phyloP scores from a whole-genome alignment of 2,797 vertebrate species.

The Taenioides sp. region DNA sequence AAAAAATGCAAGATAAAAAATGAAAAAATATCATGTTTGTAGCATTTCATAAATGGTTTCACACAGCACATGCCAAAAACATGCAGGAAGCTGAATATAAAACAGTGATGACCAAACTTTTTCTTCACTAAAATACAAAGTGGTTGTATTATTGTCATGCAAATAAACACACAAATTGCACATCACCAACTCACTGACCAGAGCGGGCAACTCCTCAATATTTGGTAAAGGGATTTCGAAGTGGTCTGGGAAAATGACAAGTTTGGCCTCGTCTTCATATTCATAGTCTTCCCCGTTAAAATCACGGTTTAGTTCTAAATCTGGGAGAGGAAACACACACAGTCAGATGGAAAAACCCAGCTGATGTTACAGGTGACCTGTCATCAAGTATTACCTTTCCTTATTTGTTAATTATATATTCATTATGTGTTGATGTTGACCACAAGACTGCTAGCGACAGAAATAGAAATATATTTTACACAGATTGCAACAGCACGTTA shows the following conservation, averaged over 20 bases:
- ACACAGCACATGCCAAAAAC: not conserved
- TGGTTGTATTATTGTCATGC: slow-evolving; percentile 54
- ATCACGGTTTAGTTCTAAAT: slow-evolving; percentile 93
- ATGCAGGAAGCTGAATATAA: slow-evolving; percentile 1
- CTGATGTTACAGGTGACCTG: not conserved
- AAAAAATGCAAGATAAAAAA: too few species aligned
- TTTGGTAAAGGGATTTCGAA: slow-evolving; percentile 98
- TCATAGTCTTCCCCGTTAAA: slow-evolving; percentile 95
- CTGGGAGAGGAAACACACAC: slow-evolving; percentile 76
- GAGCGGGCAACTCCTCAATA: slow-evolving; percentile 96
- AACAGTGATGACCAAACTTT: not conserved
- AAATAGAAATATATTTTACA: slow-evolving; percentile 5
- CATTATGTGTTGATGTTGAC: slow-evolving; percentile 10
- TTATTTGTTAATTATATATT: too few species aligned
- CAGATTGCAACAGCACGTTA: slow-evolving; percentile 20
- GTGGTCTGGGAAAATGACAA: slow-evolving; percentile 99
- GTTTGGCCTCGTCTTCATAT: slow-evolving; percentile 97
- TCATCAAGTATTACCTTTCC: not conserved
- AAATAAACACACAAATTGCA: slow-evolving; percentile 51
- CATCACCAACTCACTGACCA: slow-evolving; percentile 89
- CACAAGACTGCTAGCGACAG: slow-evolving; percentile 20
- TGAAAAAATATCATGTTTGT: not conserved
- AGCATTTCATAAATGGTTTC: not conserved
- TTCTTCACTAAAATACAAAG: slow-evolving; percentile 33
- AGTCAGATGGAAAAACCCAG: slow-evolving; percentile 30